phyloP scores from a whole-genome alignment of 2,888 invertebrate species.

The Mechanitis mazaeus region DNA sequence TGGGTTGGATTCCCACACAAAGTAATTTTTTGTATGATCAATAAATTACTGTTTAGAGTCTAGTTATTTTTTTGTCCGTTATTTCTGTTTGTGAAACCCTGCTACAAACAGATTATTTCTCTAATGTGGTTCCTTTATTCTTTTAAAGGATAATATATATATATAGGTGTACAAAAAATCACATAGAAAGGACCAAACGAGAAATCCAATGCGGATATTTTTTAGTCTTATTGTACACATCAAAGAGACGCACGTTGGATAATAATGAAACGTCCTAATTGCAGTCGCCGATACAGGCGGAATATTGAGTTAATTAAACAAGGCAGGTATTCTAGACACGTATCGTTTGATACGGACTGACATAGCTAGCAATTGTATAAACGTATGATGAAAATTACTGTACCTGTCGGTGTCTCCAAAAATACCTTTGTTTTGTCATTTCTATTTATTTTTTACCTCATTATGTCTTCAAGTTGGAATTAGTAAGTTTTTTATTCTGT shows the following conservation, averaged over 20 bases:
- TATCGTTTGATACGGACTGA: constrained; percentile 6
- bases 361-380: constrained; percentile 1
- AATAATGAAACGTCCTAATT: constrained; percentile 7
- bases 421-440: background rate
- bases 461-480: too few species aligned
- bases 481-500: too few species aligned
- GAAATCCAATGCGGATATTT: background rate
- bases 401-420: background rate
- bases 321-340: constrained; percentile 6
- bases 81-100: too few species aligned
- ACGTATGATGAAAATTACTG: background rate
- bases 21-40: too few species aligned
- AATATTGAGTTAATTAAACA: constrained; percentile 8
- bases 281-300: constrained; percentile 4
- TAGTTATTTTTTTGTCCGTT: too few species aligned
- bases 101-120: too few species aligned
- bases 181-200: background rate
- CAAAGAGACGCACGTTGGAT: constrained; percentile 7
- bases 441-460: too few species aligned
- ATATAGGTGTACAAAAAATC: background rate
- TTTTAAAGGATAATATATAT: too few species aligned
- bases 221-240: constrained; percentile 5
- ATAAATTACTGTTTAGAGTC: too few species aligned
- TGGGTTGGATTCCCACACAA: too few species aligned
- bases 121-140: too few species aligned